Evolutionary conservation across 2,888 invertebrate genomes (phyloP).

Genomic region (Encarsia formosa): DNA sequence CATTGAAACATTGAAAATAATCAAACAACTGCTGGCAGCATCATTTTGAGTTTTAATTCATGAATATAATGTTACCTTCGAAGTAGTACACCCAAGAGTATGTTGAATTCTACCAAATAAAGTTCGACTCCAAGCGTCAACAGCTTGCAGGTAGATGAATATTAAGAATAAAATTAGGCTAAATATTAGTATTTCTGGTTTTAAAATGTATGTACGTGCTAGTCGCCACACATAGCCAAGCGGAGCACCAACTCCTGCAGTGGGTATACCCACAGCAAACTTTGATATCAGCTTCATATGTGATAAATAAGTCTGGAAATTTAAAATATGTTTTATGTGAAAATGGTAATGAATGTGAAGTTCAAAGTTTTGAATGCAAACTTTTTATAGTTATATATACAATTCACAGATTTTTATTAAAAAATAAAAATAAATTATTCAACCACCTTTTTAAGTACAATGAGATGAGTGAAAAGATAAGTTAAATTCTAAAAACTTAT

Average conservation of each 20-base stretch:
- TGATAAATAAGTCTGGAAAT: conserved; percentile 66
- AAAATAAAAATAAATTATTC: not conserved
- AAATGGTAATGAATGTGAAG: too few species aligned
- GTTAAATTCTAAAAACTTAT: not conserved
- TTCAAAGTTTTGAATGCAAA: not conserved
- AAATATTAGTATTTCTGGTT: conserved; percentile 75
- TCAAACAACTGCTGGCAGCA: too few species aligned
- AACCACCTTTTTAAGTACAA: not conserved
- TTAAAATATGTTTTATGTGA: conserved; percentile 1
- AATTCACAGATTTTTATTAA: not conserved
- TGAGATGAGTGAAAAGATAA: not conserved
- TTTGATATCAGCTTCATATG: conserved; percentile 82
- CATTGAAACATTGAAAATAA: conserved; percentile 1
- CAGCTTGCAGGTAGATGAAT: conserved; percentile 76
- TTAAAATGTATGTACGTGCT: conserved; percentile 72
- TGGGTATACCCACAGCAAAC: conserved; percentile 69
- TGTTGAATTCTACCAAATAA: conserved; percentile 68
- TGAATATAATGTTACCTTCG: conserved; percentile 49
- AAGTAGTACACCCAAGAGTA: conserved; percentile 59
- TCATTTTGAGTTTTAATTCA: too few species aligned
- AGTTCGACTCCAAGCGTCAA: conserved; percentile 77
- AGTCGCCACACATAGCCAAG: conserved; percentile 74
- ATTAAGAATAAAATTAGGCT: conserved; percentile 68
- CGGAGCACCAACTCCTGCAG: conserved; percentile 61
- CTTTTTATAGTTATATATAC: not conserved